Percentiles rank a stretch among this genome's conserved stretches.
phyloP scores from a whole-genome alignment of 1,140 invertebrate genomes.

The Lepidurus couesii region DNA sequence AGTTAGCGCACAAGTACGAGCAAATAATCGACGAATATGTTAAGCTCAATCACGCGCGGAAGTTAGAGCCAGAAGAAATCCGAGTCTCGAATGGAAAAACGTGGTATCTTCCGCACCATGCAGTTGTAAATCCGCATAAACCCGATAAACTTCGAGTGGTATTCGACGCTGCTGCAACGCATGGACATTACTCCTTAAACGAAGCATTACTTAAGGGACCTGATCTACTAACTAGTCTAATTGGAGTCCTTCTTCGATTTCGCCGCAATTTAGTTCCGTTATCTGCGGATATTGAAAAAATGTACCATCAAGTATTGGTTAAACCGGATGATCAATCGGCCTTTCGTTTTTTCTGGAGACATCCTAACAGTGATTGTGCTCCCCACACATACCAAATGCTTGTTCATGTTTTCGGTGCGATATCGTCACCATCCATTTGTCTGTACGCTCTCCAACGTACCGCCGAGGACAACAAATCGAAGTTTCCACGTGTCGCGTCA shows the following conservation, averaged over 20 bases:
- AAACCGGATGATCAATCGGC: not conserved
- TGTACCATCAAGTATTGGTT: slow-evolving; percentile 33
- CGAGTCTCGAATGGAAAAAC: slow-evolving; percentile 35
- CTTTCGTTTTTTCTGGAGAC: slow-evolving; percentile 26
- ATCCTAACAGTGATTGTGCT: not conserved
- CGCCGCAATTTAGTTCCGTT: slow-evolving; percentile 24
- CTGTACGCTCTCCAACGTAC: slow-evolving; percentile 2
- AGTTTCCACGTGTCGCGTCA: slow-evolving; percentile 23
- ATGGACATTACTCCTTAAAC: slow-evolving; percentile 26
- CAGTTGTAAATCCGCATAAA: slow-evolving; percentile 30
- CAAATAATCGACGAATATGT: slow-evolving; percentile 25
- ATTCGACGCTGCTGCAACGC: slow-evolving; percentile 32
- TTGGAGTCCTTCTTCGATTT: slow-evolving; percentile 31
- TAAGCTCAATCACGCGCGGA: slow-evolving; percentile 23
- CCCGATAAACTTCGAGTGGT: slow-evolving; percentile 38
- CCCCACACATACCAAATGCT: not conserved
- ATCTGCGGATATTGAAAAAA: slow-evolving; percentile 33
- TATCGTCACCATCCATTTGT: slow-evolving; percentile 34
- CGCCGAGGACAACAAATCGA: not conserved
- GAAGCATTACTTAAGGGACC: slow-evolving; percentile 33
- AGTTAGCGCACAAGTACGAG: slow-evolving; percentile 26
- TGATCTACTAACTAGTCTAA: slow-evolving; percentile 30
- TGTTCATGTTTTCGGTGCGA: slow-evolving; percentile 32
- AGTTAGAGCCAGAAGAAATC: slow-evolving; percentile 6
- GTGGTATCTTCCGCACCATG: slow-evolving; percentile 34